phyloP scores from a whole-genome alignment of 2,113 vertebrate species.

The Poeciliopsis prolifica region DNA sequence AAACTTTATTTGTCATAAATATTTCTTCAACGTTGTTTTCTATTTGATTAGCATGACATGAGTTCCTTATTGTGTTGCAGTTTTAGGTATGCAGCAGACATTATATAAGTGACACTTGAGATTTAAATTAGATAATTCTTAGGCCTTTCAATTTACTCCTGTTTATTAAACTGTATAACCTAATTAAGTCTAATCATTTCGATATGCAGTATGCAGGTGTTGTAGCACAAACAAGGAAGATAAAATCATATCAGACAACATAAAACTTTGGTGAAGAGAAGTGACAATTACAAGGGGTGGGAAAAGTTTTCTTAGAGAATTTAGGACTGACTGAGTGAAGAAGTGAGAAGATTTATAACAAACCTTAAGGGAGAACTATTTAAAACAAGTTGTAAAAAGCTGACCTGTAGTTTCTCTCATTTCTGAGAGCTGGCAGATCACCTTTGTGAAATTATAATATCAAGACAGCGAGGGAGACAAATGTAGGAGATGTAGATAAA shows the following conservation, averaged over 20 bases:
- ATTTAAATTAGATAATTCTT: constrained; percentile 8
- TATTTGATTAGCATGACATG: background rate
- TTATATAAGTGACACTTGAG: background rate
- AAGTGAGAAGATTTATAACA: background rate
- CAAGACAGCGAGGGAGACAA: constrained; percentile 9
- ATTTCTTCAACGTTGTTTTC: too few relatives aligned
- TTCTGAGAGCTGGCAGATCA: background rate
- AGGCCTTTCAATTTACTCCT: background rate
- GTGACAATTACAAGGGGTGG: background rate
- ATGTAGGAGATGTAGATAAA: background rate
- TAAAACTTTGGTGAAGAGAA: background rate
- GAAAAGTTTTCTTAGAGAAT: background rate
- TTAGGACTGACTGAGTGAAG: background rate
- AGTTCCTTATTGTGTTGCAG: background rate
- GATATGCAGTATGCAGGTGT: background rate
- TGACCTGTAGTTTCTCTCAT: constrained; percentile 13
- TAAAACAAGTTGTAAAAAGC: constrained; percentile 22
- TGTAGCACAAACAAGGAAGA: background rate
- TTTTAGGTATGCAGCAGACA: background rate
- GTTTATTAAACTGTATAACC: constrained; percentile 6
- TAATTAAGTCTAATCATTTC: constrained; percentile 13
- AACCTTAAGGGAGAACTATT: constrained; percentile 22
- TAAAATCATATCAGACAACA: background rate
- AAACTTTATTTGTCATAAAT: background rate
- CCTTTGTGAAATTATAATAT: constrained; percentile 6